A percentile compares a stretch with the other conserved stretches of the same genome.
These are phyloP conservation scores for Dendrolimus punctatus DNA, from an alignment of 1,140 invertebrate species.

Conservation along the genomic window DNA sequence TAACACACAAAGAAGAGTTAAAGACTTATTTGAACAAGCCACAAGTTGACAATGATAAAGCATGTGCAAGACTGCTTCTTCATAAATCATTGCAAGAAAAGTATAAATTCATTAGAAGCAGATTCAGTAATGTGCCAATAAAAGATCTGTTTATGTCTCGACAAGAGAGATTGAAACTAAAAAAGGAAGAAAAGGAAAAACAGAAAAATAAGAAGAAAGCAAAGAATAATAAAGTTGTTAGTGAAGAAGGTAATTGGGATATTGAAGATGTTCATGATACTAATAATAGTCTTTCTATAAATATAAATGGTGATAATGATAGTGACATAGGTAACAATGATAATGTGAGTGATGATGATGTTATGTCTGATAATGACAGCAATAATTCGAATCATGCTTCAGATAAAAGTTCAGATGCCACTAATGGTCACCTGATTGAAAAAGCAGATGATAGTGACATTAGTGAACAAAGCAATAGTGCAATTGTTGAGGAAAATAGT, in stretches of 20 bases:
- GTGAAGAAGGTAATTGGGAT: conserved; percentile 41
- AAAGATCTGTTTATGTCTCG: conserved; percentile 59
- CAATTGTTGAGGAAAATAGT: conserved; percentile 1
- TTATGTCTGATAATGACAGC: conserved; percentile 13
- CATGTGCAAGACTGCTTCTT: conserved; percentile 50
- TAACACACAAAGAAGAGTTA: conserved; percentile 50
- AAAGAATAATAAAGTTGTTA: conserved; percentile 31
- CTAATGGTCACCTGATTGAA: background rate
- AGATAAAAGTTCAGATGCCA: conserved; percentile 3
- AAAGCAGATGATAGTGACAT: conserved; percentile 1
- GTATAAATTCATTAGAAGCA: conserved; percentile 46
- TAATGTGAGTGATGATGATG: conserved; percentile 8
- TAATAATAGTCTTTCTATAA: conserved; percentile 12
- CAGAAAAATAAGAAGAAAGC: conserved; percentile 49
- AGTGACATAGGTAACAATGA: conserved; percentile 6
- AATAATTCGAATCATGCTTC: conserved; percentile 7
- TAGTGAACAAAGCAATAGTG: conserved; percentile 1
- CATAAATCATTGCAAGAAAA: conserved; percentile 54
- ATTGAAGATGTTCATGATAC: conserved; percentile 34
- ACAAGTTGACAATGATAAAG: conserved; percentile 44
- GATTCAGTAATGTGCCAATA: conserved; percentile 49
- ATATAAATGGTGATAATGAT: conserved; percentile 10
- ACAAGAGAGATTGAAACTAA: conserved; percentile 50
- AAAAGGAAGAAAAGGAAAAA: conserved; percentile 52
- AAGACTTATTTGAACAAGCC: conserved; percentile 53